These are phyloP conservation scores for Euwallacea fornicatus DNA, from an alignment of 1,140 invertebrate genomes.

Conservation along the genomic window DNA sequence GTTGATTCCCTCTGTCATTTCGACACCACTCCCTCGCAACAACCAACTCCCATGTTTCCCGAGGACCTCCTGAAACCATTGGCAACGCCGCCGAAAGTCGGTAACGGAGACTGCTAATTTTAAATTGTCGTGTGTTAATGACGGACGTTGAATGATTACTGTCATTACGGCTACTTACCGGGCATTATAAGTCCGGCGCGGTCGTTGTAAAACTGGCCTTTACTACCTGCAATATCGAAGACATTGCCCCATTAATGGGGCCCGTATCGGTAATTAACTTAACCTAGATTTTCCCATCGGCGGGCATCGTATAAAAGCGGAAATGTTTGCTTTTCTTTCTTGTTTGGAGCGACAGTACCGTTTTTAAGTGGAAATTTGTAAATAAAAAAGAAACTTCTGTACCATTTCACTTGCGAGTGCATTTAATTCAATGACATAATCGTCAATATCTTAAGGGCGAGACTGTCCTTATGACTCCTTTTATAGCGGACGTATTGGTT, in stretches of 20 bases:
- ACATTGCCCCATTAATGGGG: conserved; percentile 21
- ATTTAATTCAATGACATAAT: too few species aligned
- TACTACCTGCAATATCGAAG: conserved; percentile 27
- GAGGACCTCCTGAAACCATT: not conserved
- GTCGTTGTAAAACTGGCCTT: conserved; percentile 15
- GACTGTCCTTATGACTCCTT: too few species aligned
- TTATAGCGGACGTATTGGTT: too few species aligned
- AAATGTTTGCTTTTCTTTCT: conserved; percentile 12
- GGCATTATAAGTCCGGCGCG: conserved; percentile 19
- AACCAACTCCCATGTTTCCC: not conserved
- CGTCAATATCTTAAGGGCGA: too few species aligned
- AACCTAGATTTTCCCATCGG: conserved; percentile 26
- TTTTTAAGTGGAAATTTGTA: too few species aligned
- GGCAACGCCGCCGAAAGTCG: not conserved
- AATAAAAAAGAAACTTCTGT: too few species aligned
- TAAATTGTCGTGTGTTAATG: conserved; percentile 35
- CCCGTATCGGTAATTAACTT: conserved; percentile 20
- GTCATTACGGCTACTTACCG: conserved; percentile 31
- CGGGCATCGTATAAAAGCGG: conserved; percentile 4
- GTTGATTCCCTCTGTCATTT: not conserved
- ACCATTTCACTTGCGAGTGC: too few species aligned
- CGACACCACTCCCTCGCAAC: not conserved
- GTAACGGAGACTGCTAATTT: conserved; percentile 29
- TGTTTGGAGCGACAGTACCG: too few species aligned
- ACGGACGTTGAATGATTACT: conserved; percentile 31